Base-by-base conservation (phyloP, 2,113 vertebrate genomes). In the Strigops habroptila region DNA sequence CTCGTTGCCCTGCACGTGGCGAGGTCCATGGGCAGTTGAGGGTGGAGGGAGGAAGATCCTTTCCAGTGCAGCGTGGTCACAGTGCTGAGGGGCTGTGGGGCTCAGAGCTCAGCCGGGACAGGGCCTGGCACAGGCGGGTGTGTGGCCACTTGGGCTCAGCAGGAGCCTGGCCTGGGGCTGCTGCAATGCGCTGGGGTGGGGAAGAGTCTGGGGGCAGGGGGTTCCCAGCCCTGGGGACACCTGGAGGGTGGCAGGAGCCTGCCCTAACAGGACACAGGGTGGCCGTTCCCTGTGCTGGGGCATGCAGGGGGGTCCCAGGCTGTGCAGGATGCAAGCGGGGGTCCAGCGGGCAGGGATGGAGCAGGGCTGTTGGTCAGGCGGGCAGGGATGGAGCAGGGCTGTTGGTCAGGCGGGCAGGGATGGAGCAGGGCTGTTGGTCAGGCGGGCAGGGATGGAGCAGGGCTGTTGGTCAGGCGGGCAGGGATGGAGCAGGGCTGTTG, bases 1-100 rank as follows among this genome's bases (percentile, higher is more conserved):
- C 10, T 18, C 15, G 9, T 30, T 18, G 10, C 30, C 14, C 17
- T 41, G 62, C 3, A 0, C 2, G 1, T 5, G 49, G 37, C 0
- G 2, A 6, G 27, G 52, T 73, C 41, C 0, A 0, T 1, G 3
- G 35, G 70, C 25, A 9, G 43, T 4, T 7, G 17, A 4, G 21
- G 7, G 17, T 3, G 11, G 21, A 31, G 9, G 31, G 35, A 35
- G 15, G 37, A 25, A 7, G 7, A 35, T 59, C 57, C 21, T n/a
- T 59, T 35, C 33, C 21, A 23, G 21, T 59, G 33, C n/a, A n/a
- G 57, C 21, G 6, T 59, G 33, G 33, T 53, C 52, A 30, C 6
- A 16, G 52, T 59, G 33, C 21, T 35, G 21, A n/a, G 57, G 57
- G 33, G 21, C 57, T 59, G 33, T 3, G 6, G 23, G 33, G 33